A percentile compares a stretch with the other conserved stretches of the same genome.
Conservation (phyloP, 2,888 invertebrate genomes). For the Chymomyza procnemis region DNA sequence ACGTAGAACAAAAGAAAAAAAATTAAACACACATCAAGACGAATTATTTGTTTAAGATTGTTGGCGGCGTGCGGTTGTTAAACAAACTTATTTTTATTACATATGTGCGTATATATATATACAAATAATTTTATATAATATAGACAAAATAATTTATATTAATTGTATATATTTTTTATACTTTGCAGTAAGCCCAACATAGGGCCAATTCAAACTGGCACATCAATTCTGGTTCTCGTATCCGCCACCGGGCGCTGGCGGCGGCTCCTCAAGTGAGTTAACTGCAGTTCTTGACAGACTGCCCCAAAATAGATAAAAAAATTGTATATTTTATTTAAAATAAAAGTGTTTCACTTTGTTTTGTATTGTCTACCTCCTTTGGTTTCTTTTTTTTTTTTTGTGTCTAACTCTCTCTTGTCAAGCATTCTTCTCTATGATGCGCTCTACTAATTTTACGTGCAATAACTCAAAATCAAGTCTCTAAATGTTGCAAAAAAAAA, state of each 20-base stretch:
- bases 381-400: background rate
- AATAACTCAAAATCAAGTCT: background rate
- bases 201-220: constrained; percentile 84
- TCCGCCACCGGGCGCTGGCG: constrained; percentile 88
- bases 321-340: background rate
- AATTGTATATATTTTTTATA: background rate
- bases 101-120: background rate
- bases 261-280: constrained; percentile 82
- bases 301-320: background rate
- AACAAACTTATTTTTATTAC: background rate
- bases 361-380: constrained; percentile 2
- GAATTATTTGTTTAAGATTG: background rate
- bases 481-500: background rate
- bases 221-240: constrained; percentile 92
- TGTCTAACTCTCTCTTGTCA: background rate
- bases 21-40: background rate
- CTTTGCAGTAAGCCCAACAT: constrained; percentile 75
- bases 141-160: background rate
- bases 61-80: background rate
- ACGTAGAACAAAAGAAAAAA: background rate
- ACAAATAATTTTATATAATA: background rate
- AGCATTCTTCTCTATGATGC: background rate
- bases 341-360: background rate
- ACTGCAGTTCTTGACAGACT: constrained; percentile 21
- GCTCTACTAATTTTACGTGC: background rate